A percentile compares a stretch with the other conserved stretches of the same genome.
These are phyloP conservation scores for Hyles euphorbiae DNA, from an alignment of 1,140 invertebrate genomes.

Conservation along the genomic window DNA sequence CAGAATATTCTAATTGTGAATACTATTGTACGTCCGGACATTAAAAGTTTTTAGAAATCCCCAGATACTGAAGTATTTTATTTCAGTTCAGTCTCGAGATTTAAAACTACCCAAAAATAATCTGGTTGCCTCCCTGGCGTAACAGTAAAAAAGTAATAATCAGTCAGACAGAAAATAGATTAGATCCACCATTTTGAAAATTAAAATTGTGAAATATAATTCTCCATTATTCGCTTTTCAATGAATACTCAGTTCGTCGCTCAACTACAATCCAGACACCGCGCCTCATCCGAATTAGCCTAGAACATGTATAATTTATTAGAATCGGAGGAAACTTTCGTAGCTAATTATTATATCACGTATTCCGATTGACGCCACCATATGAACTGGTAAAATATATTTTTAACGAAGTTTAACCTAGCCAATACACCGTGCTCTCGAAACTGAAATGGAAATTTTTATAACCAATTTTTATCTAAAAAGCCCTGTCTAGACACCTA, in stretches of 20 bases:
- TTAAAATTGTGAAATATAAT: not conserved
- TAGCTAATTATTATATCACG: conserved; percentile 27
- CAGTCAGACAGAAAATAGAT: no score
- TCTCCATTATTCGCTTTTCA: not conserved
- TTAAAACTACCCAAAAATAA: no score
- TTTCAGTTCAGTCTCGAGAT: no score
- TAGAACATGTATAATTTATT: conserved; percentile 34
- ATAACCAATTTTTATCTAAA: not conserved
- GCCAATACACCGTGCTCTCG: not conserved
- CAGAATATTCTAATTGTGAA: no score
- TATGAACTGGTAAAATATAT: conserved; percentile 9
- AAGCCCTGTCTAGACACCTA: not conserved
- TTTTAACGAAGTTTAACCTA: conserved; percentile 1
- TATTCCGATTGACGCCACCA: conserved; percentile 14
- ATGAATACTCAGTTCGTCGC: conserved; percentile 1
- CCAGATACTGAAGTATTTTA: no score
- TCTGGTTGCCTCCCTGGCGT: no score
- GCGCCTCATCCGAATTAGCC: conserved; percentile 32
- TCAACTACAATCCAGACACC: conserved; percentile 15
- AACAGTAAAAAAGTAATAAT: no score
- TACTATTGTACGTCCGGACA: no score
- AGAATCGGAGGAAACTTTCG: conserved; percentile 28
- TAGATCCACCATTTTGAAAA: no score
- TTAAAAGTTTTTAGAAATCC: no score
- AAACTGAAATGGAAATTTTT: not conserved